These are phyloP conservation scores for Drosophila ercepeae DNA, from an alignment of 1,140 invertebrate species.

Conservation along the genomic window DNA sequence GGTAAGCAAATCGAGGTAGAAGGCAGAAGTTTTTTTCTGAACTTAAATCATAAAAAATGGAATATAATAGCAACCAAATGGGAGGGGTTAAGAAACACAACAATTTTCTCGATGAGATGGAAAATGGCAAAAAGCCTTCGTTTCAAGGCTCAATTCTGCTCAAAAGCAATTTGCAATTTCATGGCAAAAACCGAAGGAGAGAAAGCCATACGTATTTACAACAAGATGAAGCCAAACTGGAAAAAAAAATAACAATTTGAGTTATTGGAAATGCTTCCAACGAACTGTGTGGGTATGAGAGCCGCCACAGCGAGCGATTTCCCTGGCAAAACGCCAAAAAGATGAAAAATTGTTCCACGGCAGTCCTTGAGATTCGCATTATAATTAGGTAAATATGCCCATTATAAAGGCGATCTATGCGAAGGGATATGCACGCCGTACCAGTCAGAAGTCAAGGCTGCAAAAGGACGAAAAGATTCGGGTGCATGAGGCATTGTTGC, in stretches of 20 bases:
- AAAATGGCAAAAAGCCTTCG: constrained; percentile 20
- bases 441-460: constrained; percentile 63
- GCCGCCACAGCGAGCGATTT: constrained; percentile 19
- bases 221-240: constrained; percentile 2
- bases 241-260: constrained; percentile 52
- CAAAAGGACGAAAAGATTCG: constrained; percentile 31
- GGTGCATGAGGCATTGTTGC: constrained; percentile 71
- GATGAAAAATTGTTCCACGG: constrained; percentile 64
- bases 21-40: neutral
- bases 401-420: constrained; percentile 18
- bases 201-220: constrained; percentile 1
- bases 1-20: neutral
- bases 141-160: constrained; percentile 35
- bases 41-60: constrained; percentile 4
- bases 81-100: constrained; percentile 21
- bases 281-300: constrained; percentile 12
- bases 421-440: constrained; percentile 38
- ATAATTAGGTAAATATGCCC: constrained; percentile 73
- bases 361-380: constrained; percentile 57
- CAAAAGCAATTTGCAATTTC: constrained; percentile 51
- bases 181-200: constrained; percentile 36
- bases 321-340: constrained; percentile 60
- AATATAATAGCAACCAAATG: constrained; percentile 23
- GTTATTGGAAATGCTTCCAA: constrained; percentile 53
- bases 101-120: constrained; percentile 30